phyloP scores from a whole-genome alignment of 2,797 vertebrate genomes.

The Xiphophorus birchmanni region DNA sequence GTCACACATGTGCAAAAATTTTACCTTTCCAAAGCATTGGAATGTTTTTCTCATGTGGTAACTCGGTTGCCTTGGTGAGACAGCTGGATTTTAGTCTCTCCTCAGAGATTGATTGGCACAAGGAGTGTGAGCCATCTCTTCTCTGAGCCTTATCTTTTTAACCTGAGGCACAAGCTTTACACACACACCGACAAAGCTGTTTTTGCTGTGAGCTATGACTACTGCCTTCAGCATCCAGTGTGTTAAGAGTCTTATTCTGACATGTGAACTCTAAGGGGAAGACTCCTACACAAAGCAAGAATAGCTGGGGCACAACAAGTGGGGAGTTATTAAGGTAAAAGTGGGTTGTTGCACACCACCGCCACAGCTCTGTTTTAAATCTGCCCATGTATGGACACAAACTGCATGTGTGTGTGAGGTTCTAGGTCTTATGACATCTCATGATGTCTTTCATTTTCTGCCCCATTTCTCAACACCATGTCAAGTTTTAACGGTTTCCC shows the following conservation, averaged over 20 bases:
- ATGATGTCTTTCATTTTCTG: constrained; percentile 72
- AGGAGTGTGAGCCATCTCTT: constrained; percentile 29
- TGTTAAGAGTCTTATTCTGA: constrained; percentile 39
- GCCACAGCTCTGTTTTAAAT: constrained; percentile 53
- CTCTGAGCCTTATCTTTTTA: constrained; percentile 35
- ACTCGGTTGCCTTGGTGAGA: constrained; percentile 44
- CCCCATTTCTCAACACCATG: constrained; percentile 62
- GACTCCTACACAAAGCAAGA: constrained; percentile 31
- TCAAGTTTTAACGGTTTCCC: constrained; percentile 52
- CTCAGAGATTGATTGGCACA: constrained; percentile 61
- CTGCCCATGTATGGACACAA: constrained; percentile 79
- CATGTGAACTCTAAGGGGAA: constrained; percentile 20
- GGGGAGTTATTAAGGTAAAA: constrained; percentile 33
- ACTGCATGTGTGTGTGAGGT: constrained; percentile 33
- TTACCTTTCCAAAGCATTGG: constrained; percentile 50
- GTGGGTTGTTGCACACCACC: constrained; percentile 51
- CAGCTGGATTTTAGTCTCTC: constrained; percentile 60
- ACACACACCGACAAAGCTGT: constrained; percentile 1
- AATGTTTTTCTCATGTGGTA: constrained; percentile 65
- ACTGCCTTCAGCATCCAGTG: constrained; percentile 10
- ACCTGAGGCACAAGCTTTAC: constrained; percentile 39
- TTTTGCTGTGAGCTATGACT: constrained; percentile 12
- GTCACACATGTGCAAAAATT: no score
- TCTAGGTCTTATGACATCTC: constrained; percentile 65
- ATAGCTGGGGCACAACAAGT: constrained; percentile 11